phyloP scores from a whole-genome alignment of 2,888 invertebrate genomes.

The Xestia ashworthii region DNA sequence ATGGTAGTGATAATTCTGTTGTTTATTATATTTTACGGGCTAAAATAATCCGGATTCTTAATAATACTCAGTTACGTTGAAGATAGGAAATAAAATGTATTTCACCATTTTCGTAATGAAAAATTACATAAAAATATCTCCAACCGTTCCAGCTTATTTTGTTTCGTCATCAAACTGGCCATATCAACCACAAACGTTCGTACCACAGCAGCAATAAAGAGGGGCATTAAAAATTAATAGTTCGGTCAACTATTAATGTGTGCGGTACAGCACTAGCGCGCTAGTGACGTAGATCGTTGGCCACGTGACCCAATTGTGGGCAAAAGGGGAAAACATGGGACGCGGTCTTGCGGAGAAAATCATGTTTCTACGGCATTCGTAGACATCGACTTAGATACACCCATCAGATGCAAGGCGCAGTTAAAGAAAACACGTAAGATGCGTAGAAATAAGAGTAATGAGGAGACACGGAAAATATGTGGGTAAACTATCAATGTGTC shows the following conservation, averaged over 20 bases:
- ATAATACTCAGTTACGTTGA: neutral
- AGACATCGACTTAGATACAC: conserved; percentile 32
- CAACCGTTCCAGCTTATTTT: conserved; percentile 17
- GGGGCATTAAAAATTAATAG: conserved; percentile 56
- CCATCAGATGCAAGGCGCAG: conserved; percentile 25
- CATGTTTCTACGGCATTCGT: conserved; percentile 47
- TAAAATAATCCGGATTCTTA: neutral
- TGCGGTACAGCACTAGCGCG: conserved; percentile 42
- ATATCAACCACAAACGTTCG: conserved; percentile 38
- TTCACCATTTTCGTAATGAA: conserved; percentile 1
- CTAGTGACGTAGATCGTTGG: conserved; percentile 35
- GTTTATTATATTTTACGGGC: neutral
- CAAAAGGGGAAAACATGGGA: conserved; percentile 38
- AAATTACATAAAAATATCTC: conserved; percentile 13
- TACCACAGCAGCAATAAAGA: conserved; percentile 48
- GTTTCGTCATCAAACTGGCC: conserved; percentile 33
- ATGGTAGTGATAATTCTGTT: conserved; percentile 20
- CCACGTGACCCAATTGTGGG: conserved; percentile 62
- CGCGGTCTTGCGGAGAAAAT: conserved; percentile 33
- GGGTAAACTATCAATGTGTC: neutral
- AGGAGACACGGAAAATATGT: neutral
- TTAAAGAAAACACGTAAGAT: conserved; percentile 10
- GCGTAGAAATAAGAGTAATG: neutral
- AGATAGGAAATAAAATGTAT: neutral
- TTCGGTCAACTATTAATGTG: conserved; percentile 58